These are phyloP conservation scores for Calephelis nemesis DNA, from an alignment of 1,140 invertebrate genomes.

Conservation along the genomic window DNA sequence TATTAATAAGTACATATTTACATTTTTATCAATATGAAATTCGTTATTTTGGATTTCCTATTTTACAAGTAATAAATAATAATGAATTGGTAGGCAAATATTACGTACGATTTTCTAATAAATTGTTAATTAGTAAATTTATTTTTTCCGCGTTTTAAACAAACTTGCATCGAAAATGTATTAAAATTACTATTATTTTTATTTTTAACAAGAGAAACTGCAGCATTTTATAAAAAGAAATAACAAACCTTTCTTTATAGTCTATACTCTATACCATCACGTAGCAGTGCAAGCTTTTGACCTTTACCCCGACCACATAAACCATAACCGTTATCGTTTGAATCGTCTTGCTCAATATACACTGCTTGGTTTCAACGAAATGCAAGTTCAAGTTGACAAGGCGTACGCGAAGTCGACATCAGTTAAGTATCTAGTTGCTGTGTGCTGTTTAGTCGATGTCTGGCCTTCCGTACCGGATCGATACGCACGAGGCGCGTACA, in stretches of 20 bases:
- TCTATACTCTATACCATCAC: slow-evolving; percentile 52
- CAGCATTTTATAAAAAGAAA: not conserved
- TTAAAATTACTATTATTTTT: no score
- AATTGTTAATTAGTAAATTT: no score
- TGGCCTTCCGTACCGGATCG: slow-evolving; percentile 32
- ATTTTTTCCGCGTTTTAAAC: no score
- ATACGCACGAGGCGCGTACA: slow-evolving; percentile 40
- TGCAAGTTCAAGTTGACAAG: slow-evolving; percentile 1
- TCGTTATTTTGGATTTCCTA: no score
- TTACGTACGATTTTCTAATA: no score
- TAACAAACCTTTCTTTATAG: slow-evolving; percentile 42
- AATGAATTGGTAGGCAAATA: no score
- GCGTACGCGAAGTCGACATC: slow-evolving; percentile 32
- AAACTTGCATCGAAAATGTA: no score
- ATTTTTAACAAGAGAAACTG: not conserved
- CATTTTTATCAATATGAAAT: no score
- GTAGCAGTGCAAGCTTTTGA: slow-evolving; percentile 39
- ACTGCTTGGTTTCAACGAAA: slow-evolving; percentile 21
- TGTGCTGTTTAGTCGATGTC: slow-evolving; percentile 37
- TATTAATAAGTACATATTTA: no score
- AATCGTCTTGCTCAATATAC: slow-evolving; percentile 22
- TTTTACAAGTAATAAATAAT: no score
- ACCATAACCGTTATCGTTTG: not conserved
- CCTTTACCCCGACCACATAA: slow-evolving; percentile 24
- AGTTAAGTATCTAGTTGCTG: slow-evolving; percentile 31